Conservation (phyloP, 2,888 invertebrate species). For the Litoditis marina region DNA sequence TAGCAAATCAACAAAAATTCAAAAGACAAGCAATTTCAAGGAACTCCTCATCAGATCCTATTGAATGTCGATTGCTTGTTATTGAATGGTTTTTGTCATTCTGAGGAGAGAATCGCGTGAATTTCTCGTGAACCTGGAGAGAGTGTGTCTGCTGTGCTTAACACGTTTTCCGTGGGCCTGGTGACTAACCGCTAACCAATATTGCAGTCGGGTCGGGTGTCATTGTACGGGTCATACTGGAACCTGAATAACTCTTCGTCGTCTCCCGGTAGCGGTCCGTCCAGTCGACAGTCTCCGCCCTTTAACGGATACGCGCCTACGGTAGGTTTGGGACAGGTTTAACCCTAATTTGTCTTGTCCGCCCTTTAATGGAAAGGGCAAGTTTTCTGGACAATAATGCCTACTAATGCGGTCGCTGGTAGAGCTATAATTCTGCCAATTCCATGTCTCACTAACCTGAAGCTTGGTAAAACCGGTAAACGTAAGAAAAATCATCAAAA, state of each 20-base stretch:
- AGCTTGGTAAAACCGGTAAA: too few relatives aligned
- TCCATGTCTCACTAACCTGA: too few relatives aligned
- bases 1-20: too few relatives aligned
- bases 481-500: too few relatives aligned
- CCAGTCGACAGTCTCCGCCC: constrained; percentile 32
- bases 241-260: constrained; percentile 36
- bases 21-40: background rate
- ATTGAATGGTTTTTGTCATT: background rate
- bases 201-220: constrained; percentile 53
- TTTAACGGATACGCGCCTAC: constrained; percentile 35
- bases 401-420: too few relatives aligned
- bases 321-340: too few relatives aligned
- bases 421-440: too few relatives aligned
- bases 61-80: background rate
- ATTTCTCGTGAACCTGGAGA: too few relatives aligned
- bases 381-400: too few relatives aligned
- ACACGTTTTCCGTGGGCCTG: background rate
- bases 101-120: too few relatives aligned
- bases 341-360: too few relatives aligned
- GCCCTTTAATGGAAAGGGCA: too few relatives aligned
- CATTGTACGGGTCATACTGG: constrained; percentile 61
- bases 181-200: background rate
- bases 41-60: background rate
- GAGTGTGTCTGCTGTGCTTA: constrained; percentile 1
- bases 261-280: constrained; percentile 26